Base-by-base conservation (phyloP, 2,797 vertebrate genomes). In the Microctenopoma stevenorrisi region DNA sequence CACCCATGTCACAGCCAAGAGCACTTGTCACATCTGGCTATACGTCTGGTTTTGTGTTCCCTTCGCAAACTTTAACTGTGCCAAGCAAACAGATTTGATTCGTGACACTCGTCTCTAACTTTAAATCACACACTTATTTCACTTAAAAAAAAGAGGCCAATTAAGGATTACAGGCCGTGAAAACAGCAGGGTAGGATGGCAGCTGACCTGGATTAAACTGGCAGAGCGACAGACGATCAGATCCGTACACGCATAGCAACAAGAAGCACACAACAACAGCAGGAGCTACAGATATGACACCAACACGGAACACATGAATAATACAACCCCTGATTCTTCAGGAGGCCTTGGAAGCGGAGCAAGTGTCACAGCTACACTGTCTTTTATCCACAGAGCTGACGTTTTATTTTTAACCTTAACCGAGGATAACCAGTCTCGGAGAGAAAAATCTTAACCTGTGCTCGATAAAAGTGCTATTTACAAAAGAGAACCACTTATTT, bases 191-290 rank as follows among this genome's bases (percentile, higher is more conserved):
- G 63, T 57, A 66, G 75, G 72, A 82, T 74, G 66, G 79, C 79
- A 83, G 82, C 71, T 87, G 83, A 89, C 84, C 84, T 87, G 86
- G 81, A 89, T 91, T 85, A 83, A 86, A 84, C 78, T 87, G 80
- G 71, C 75, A 49, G 56, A 74, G 72, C 44, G 52, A 82, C 79
- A 87, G 66, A 78, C 81, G 67, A 76, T 86, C 77, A 59, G 76
- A 80, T 85, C 72, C 64, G 68, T 43, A 68, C 81, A 68, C 72
- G 22, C 55, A 56, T n/a, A 67, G 61, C 49, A 57, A 79, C 78
- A 75, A 78, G 67, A 49, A 76, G 73, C 75, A 57, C 81, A 81
- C 75, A 72, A 74, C 79, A 60, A 63, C 60, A 81, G 58, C 46
- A 48, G 69, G 65, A 71, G 79, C 54, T 48, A 4, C 66, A 75